Percentiles rank a stretch among this genome's conserved stretches.
Conservation (phyloP, 2,113 vertebrate species). For the Indicator maculatus region DNA sequence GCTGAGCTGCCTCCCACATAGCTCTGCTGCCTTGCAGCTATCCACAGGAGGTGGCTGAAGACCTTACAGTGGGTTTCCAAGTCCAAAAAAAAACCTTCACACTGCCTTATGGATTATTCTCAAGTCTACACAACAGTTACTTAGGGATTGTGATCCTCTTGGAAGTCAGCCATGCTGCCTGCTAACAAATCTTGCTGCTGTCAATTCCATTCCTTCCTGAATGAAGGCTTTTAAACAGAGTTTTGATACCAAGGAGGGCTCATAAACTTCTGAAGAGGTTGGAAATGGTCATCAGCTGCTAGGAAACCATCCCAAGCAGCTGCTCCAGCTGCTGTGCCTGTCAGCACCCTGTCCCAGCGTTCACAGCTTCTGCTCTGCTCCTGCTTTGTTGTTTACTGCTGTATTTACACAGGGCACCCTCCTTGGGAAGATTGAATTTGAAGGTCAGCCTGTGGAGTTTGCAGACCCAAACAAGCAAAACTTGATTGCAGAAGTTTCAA, state of each 20-base stretch:
- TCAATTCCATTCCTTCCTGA: neutral
- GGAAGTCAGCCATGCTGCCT: neutral
- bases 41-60: neutral
- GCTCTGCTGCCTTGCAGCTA: neutral
- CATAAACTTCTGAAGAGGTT: neutral
- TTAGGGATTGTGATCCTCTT: neutral
- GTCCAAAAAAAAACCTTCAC: neutral
- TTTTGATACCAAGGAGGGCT: neutral
- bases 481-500: conserved; percentile 91
- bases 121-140: neutral
- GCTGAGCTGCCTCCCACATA: neutral
- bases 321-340: conserved; percentile 20
- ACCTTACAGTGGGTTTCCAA: neutral
- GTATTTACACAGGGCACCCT: conserved; percentile 83
- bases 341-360: neutral
- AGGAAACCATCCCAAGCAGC: neutral
- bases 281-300: neutral
- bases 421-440: conserved; percentile 97
- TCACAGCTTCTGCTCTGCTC: conserved; percentile 33
- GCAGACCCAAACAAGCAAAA: conserved; percentile 88
- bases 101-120: neutral
- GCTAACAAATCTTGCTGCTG: neutral
- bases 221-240: neutral
- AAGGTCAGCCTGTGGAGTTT: conserved; percentile 88
- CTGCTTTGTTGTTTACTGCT: conserved; percentile 2